These are phyloP conservation scores for Lota lota DNA, from an alignment of 2,113 vertebrate species.

Conservation along the genomic window DNA sequence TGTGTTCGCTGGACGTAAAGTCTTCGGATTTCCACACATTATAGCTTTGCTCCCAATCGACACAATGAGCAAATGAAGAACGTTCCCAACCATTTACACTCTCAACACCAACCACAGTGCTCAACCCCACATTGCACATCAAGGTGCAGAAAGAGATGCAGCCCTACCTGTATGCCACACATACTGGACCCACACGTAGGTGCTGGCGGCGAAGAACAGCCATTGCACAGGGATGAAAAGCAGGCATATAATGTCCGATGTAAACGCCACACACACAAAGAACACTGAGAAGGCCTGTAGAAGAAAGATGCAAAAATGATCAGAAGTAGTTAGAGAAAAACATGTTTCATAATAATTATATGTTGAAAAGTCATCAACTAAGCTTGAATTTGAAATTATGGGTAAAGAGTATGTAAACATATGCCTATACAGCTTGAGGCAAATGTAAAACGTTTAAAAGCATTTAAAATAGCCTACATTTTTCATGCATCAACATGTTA, in stretches of 20 bases:
- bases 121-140: neutral
- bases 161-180: conserved; percentile 98
- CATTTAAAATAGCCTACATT: too few relatives aligned
- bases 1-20: too few relatives aligned
- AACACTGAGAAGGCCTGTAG: conserved; percentile 97
- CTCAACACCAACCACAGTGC: neutral
- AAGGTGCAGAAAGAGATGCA: neutral
- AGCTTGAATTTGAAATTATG: neutral
- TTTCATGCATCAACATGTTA: too few relatives aligned
- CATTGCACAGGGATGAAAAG: conserved; percentile 99
- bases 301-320: conserved; percentile 22
- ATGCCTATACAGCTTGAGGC: neutral
- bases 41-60: neutral
- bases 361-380: neutral
- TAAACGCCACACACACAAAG: conserved; percentile 99
- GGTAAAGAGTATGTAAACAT: neutral
- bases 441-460: neutral
- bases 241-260: conserved; percentile 98
- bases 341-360: neutral
- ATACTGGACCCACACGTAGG: conserved; percentile 99
- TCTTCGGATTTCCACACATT: too few relatives aligned
- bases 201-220: conserved; percentile 99
- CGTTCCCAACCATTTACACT: neutral
- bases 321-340: too few relatives aligned
- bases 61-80: neutral